Conservation (phyloP, 2,888 invertebrate species). For the Amphipyra berbera region DNA sequence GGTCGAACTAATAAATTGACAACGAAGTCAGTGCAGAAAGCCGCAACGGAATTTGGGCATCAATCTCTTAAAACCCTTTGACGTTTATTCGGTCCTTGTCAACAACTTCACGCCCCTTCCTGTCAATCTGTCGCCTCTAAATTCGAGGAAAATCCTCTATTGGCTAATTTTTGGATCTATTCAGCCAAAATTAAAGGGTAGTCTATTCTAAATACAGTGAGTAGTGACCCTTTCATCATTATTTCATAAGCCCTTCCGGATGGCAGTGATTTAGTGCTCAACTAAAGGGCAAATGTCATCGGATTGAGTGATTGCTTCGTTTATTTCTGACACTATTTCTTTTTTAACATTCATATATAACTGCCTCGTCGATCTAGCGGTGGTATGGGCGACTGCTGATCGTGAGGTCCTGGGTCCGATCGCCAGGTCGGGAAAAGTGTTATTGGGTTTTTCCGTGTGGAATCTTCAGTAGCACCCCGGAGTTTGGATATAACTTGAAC, state of each 20-base stretch:
- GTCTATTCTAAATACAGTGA: constrained; percentile 43
- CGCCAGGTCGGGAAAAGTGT: too few relatives aligned
- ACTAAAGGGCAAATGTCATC: constrained; percentile 21
- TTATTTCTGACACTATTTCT: constrained; percentile 2
- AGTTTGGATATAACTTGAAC: too few relatives aligned
- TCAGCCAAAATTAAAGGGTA: constrained; percentile 32
- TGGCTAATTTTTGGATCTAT: constrained; percentile 47
- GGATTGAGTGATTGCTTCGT: constrained; percentile 16
- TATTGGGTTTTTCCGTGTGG: too few relatives aligned
- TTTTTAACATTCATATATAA: neutral
- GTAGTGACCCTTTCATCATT: constrained; percentile 56
- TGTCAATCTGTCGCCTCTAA: constrained; percentile 53
- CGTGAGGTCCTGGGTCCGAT: too few relatives aligned
- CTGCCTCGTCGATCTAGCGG: too few relatives aligned
- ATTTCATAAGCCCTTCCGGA: constrained; percentile 56
- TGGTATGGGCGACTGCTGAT: too few relatives aligned
- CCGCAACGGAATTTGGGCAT: constrained; percentile 54
- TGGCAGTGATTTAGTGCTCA: constrained; percentile 31
- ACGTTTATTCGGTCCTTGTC: constrained; percentile 56
- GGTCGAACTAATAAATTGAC: constrained; percentile 32
- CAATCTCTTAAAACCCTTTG: constrained; percentile 52
- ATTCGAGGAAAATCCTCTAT: constrained; percentile 34
- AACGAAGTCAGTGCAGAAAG: constrained; percentile 45
- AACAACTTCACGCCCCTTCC: constrained; percentile 54
- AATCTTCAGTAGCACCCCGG: too few relatives aligned